These are phyloP conservation scores for Leiothrix lutea DNA, from an alignment of 2,113 vertebrate species.

Conservation along the genomic window DNA sequence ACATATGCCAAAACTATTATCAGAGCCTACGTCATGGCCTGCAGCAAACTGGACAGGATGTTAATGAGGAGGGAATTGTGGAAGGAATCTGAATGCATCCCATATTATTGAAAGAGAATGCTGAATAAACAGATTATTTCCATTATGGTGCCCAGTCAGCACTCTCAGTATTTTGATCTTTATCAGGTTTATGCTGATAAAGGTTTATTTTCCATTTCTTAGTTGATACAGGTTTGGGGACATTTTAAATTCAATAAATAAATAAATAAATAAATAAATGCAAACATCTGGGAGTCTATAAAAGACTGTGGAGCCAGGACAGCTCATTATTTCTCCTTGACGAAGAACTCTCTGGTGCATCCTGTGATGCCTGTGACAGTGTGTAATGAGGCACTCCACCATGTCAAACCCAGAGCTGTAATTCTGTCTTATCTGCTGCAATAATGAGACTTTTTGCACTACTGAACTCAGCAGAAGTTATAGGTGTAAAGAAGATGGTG, in stretches of 20 bases:
- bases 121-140: constrained; percentile 39
- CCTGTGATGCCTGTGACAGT: constrained; percentile 51
- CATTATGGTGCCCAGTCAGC: constrained; percentile 7
- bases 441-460: constrained; percentile 26
- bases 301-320: constrained; percentile 12
- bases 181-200: constrained; percentile 31
- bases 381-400: constrained; percentile 34
- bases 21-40: constrained; percentile 30
- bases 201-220: constrained; percentile 36
- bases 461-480: background rate
- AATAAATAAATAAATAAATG: background rate
- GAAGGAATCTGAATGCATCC: background rate
- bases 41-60: constrained; percentile 41
- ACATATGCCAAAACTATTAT: constrained; percentile 61
- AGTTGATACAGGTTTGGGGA: background rate
- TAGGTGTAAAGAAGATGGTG: background rate
- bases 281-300: background rate
- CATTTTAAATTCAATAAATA: background rate
- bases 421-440: constrained; percentile 36
- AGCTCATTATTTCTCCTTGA: constrained; percentile 63
- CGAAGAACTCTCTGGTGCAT: constrained; percentile 13
- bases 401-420: constrained; percentile 12
- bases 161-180: constrained; percentile 25
- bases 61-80: constrained; percentile 24
- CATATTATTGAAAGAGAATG: background rate